Conservation (phyloP, 2,888 invertebrate species). For the Rotaria socialis region DNA sequence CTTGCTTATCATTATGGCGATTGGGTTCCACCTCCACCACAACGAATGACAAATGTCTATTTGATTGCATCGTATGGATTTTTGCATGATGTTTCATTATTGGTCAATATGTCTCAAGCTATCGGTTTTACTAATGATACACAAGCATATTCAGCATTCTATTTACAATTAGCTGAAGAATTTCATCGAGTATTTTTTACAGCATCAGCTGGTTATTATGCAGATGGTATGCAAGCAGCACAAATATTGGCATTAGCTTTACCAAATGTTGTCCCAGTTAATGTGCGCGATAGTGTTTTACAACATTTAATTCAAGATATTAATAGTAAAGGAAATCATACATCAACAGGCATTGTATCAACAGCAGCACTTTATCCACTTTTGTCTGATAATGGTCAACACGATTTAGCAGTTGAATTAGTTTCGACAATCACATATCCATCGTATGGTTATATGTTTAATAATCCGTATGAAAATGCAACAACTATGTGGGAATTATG, state of each 20-base stretch:
- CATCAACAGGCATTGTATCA: not conserved
- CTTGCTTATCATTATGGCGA: constrained; percentile 30
- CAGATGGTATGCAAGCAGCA: constrained; percentile 25
- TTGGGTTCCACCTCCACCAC: constrained; percentile 28
- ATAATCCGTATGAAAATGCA: constrained; percentile 30
- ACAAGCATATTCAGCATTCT: constrained; percentile 16
- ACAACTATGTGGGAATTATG: constrained; percentile 32
- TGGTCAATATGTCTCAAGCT: constrained; percentile 15
- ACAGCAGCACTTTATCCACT: not conserved
- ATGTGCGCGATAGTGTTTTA: not conserved
- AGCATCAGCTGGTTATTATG: constrained; percentile 33
- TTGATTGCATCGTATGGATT: constrained; percentile 14
- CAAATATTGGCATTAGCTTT: constrained; percentile 17
- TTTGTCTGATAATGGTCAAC: constrained; percentile 32
- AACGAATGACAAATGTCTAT: not conserved
- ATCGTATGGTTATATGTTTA: constrained; percentile 30
- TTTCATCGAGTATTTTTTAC: not conserved
- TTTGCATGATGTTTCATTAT: not conserved
- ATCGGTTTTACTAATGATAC: not conserved
- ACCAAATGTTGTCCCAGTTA: constrained; percentile 20
- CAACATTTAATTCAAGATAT: not conserved
- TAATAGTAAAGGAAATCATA: not conserved
- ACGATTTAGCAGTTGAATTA: constrained; percentile 3
- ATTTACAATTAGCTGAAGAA: not conserved
- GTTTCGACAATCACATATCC: not conserved